phyloP scores from a whole-genome alignment of 2,888 invertebrate genomes.

The Opisthograptis luteolata region DNA sequence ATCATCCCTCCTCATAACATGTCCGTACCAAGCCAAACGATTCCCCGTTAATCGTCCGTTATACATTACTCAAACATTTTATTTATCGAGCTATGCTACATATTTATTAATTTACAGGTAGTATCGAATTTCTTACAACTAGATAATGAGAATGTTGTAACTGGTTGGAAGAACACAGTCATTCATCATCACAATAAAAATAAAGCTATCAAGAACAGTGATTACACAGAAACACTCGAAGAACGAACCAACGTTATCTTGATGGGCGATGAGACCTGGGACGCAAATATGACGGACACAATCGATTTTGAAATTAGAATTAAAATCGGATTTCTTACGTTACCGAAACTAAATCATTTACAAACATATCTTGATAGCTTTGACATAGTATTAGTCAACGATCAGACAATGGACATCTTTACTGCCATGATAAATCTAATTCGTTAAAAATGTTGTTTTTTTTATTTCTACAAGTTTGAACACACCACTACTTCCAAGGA shows the following conservation, averaged over 20 bases:
- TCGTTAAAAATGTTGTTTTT: background rate
- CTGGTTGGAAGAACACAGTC: background rate
- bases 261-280: background rate
- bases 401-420: background rate
- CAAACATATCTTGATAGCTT: background rate
- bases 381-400: background rate
- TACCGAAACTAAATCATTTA: background rate
- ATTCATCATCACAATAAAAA: background rate
- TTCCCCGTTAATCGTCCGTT: too few relatives aligned
- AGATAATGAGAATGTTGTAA: background rate
- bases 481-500: too few relatives aligned
- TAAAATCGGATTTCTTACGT: background rate
- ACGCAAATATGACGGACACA: background rate
- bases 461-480: too few relatives aligned
- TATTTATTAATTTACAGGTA: background rate
- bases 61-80: too few relatives aligned
- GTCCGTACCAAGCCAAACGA: too few relatives aligned
- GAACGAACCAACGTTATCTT: background rate
- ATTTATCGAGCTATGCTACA: too few relatives aligned
- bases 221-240: background rate
- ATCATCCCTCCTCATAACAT: too few relatives aligned
- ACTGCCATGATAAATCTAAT: background rate
- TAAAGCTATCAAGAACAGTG: background rate
- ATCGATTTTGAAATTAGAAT: background rate
- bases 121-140: background rate